Conservation (phyloP, 2,797 vertebrate species). For the Scarus forsteni region DNA sequence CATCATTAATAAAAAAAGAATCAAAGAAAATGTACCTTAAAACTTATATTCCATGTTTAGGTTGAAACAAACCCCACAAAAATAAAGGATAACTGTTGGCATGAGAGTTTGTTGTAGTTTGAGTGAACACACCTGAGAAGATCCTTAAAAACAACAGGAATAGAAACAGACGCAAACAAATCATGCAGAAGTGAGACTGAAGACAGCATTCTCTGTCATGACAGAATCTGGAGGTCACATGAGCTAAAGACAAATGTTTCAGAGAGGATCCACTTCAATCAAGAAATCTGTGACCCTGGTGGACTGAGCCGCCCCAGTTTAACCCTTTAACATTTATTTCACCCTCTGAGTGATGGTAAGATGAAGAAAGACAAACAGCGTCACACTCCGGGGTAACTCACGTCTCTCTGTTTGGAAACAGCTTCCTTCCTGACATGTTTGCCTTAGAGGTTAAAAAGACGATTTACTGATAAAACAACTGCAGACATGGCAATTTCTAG, state of each 20-base stretch:
- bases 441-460: conserved; percentile 71
- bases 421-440: conserved; percentile 70
- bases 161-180: conserved; percentile 32
- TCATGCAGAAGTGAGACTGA: conserved; percentile 51
- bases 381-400: conserved; percentile 62
- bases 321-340: conserved; percentile 37
- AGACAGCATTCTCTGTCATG: background rate
- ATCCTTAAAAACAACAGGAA: background rate
- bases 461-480: conserved; percentile 39
- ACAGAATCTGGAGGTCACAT: conserved; percentile 10
- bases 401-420: conserved; percentile 60
- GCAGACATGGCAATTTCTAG: background rate
- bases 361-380: conserved; percentile 48
- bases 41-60: too few relatives aligned
- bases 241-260: too few relatives aligned
- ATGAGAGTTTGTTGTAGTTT: background rate
- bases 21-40: too few relatives aligned
- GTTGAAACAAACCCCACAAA: too few relatives aligned
- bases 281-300: background rate
- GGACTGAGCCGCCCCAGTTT: background rate
- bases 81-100: too few relatives aligned
- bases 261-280: background rate
- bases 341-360: conserved; percentile 44
- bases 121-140: conserved; percentile 21
- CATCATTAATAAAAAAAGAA: too few relatives aligned